Base-by-base conservation (phyloP, 1,140 invertebrate genomes). In the Calephelis nemesis region DNA sequence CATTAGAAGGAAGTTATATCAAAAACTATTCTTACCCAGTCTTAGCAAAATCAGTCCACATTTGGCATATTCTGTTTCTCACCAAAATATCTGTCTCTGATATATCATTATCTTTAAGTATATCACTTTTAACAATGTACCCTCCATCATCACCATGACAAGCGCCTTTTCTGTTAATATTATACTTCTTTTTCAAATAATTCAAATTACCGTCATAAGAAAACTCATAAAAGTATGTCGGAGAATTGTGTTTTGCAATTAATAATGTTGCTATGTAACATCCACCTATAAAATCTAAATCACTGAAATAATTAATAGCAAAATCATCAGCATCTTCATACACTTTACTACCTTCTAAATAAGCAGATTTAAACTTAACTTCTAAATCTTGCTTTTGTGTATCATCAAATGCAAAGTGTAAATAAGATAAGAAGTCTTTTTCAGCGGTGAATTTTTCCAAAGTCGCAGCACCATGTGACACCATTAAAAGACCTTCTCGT, bases 31-130 rank as follows among this genome's bases (percentile, higher is more conserved):
- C 74, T 72, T 76, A 93, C 92, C 92, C 88, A 76, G 75, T 88
- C 82, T 87, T 93, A 12, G 92, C 92, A 72, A 93, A 93, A 69
- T 93, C 91, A 6, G 91, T 89, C 92, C 92, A 93, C 87, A 93
- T 84, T 11, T 75, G 70, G 8, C 84, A 81, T 74, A 93, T 85
- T 65, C 83, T 80, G 30, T 90, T 68, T 63, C 76, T 69, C 0
- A 92, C 82, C 7, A 80, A 39, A 60, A 74, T 74, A 72, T 92
- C 91, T 1, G 70, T 78, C 7, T 84, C 79, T 5, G 52, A 42
- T 83, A 75, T 8, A 87, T 48, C 47, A 30, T 77, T 69, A 13
- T 66, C 63, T 7, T 79, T 70, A 1, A 92, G 68, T 45, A 75
- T 66, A 12, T 73, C 64, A 63, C 68, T 75, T 68, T 81, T 87